Evolutionary conservation across 2,113 vertebrate species (phyloP).

Genomic region (Gymnobelideus leadbeateri): DNA sequence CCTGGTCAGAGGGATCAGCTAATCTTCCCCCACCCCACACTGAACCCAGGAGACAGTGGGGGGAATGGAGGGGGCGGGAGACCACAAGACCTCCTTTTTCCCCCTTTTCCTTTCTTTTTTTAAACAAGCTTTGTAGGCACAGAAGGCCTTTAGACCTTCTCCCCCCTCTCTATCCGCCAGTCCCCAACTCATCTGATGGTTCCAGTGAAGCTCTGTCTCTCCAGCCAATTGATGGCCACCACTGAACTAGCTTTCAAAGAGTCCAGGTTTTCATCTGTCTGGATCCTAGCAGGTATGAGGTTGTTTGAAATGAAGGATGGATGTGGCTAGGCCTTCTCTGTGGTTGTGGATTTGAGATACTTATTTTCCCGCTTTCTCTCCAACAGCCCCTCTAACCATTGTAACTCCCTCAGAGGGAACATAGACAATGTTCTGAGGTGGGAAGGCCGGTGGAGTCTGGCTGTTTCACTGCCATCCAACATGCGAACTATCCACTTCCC

Average conservation of each 20-base stretch:
- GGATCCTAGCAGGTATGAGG: slow-evolving; percentile 1
- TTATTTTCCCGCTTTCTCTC: background rate
- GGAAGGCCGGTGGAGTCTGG: slow-evolving; percentile 45
- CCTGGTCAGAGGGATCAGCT: background rate
- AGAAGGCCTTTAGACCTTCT: background rate
- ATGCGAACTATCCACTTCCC: slow-evolving; percentile 61
- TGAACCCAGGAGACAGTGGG: background rate
- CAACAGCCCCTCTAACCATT: slow-evolving; percentile 55
- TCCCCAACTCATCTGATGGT: background rate
- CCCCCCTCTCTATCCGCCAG: slow-evolving; percentile 58
- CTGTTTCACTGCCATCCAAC: slow-evolving; percentile 34
- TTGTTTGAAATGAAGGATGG: slow-evolving; percentile 23
- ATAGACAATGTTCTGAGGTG: slow-evolving; percentile 9
- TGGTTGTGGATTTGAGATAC: background rate
- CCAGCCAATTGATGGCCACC: background rate
- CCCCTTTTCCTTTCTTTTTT: slow-evolving; percentile 39
- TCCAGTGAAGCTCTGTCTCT: background rate
- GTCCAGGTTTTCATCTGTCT: background rate
- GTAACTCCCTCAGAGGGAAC: slow-evolving; percentile 52
- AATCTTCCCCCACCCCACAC: slow-evolving; percentile 1
- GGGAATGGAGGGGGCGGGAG: background rate
- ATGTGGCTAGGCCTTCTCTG: slow-evolving; percentile 46
- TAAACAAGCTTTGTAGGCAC: background rate
- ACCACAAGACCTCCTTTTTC: background rate
- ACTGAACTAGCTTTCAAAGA: background rate